phyloP scores from a whole-genome alignment of 2,888 invertebrate species.

The Acrocyrtus sp. region DNA sequence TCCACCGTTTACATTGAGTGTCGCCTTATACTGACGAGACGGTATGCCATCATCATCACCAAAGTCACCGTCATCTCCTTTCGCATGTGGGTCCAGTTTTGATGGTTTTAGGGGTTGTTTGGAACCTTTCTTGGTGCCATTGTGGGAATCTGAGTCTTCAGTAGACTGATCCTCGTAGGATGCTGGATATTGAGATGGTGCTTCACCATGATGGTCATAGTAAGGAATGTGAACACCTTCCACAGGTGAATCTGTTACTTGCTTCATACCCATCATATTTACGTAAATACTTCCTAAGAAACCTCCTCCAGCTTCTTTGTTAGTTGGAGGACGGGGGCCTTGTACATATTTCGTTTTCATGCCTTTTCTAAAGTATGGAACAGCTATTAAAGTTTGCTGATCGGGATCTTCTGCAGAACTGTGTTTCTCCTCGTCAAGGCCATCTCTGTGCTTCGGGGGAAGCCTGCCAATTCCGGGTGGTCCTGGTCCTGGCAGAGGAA shows the following conservation, averaged over 20 bases:
- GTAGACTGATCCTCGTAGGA: slow-evolving; percentile 6
- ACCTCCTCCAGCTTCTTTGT: background rate
- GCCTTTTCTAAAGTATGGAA: slow-evolving; percentile 25
- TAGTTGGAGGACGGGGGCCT: background rate
- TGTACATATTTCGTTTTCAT: slow-evolving; percentile 20
- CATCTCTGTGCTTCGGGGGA: slow-evolving; percentile 11
- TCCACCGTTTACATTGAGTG: background rate
- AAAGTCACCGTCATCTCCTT: too few species aligned
- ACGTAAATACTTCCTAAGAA: background rate
- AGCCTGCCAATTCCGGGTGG: slow-evolving; percentile 1
- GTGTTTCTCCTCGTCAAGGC: background rate
- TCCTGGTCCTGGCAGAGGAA: slow-evolving; percentile 10
- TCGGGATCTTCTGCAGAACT: background rate
- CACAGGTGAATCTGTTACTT: slow-evolving; percentile 5
- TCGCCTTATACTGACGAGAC: background rate
- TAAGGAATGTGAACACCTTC: background rate
- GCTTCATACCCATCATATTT: slow-evolving; percentile 29
- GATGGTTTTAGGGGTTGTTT: background rate
- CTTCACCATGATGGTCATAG: background rate
- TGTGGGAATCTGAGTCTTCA: too few species aligned
- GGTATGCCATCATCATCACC: slow-evolving; percentile 1
- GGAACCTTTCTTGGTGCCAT: too few species aligned
- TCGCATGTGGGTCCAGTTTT: background rate
- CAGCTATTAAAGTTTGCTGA: slow-evolving; percentile 16
- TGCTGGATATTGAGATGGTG: background rate